Percentiles rank a stretch among this genome's conserved stretches.
Evolutionary conservation across 2,797 vertebrate species (phyloP).

Genomic region (Cynodonichthys magdalenae): DNA sequence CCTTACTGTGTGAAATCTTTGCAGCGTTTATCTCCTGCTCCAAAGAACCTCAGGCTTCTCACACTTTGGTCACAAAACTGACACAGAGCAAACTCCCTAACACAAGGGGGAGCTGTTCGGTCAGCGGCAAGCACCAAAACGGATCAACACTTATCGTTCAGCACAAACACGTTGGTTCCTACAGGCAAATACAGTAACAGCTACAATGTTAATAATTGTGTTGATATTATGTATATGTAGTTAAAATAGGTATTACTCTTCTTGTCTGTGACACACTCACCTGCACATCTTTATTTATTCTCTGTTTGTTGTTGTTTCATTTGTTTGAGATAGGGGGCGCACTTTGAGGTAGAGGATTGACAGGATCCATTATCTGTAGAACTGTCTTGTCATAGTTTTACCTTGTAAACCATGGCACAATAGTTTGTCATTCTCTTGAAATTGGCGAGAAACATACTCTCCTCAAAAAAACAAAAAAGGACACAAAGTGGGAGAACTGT

Average conservation of each 20-base stretch:
- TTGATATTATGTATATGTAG: not conserved
- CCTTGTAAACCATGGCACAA: no score
- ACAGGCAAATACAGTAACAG: not conserved
- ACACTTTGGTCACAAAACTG: conserved; percentile 35
- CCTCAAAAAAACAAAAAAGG: conserved; percentile 24
- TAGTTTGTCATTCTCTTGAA: conserved; percentile 18
- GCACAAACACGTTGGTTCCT: not conserved
- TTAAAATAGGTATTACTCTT: not conserved
- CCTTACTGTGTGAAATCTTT: conserved; percentile 9
- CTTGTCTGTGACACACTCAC: not conserved
- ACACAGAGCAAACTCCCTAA: conserved; percentile 3
- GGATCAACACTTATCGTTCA: not conserved
- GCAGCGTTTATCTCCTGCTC: conserved; percentile 1
- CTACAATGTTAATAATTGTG: conserved; percentile 1
- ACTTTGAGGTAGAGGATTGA: not conserved
- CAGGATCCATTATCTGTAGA: conserved; percentile 1
- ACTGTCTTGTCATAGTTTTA: conserved; percentile 15
- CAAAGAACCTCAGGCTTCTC: conserved; percentile 14
- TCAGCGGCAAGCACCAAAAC: conserved; percentile 7
- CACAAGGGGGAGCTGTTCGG: conserved; percentile 27
- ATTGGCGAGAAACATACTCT: conserved; percentile 23
- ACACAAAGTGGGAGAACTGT: conserved; percentile 21
- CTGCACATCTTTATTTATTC: not conserved
- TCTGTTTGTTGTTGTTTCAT: conserved; percentile 4
- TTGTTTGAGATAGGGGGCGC: not conserved